Conservation (phyloP, 2,797 vertebrate genomes). For the Silurus aristotelis region DNA sequence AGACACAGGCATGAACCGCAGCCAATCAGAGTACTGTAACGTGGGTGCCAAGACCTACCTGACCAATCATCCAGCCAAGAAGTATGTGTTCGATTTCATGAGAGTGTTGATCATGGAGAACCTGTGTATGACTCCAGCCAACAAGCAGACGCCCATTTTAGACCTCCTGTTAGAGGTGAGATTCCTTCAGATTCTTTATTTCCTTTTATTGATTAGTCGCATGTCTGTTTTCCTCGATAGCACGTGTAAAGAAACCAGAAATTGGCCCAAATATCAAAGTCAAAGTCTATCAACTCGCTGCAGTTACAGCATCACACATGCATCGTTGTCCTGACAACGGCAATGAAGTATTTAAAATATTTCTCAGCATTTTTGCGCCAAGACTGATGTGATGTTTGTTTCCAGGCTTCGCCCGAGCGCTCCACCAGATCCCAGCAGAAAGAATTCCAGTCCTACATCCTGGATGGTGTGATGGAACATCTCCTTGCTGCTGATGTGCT, state of each 20-base stretch:
- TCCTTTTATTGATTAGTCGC: neutral
- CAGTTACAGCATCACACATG: neutral
- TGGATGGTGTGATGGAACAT: conserved; percentile 98
- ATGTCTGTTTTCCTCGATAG: too few relatives aligned
- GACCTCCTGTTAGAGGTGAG: conserved; percentile 93
- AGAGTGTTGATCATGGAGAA: conserved; percentile 97
- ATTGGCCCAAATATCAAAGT: neutral
- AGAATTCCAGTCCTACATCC: conserved; percentile 95
- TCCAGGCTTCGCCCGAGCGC: conserved; percentile 93
- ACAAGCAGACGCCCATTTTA: conserved; percentile 95
- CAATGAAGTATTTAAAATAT: neutral
- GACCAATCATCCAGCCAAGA: conserved; percentile 97
- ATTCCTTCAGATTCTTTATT: neutral
- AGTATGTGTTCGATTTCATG: conserved; percentile 99
- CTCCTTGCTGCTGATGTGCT: conserved; percentile 95
- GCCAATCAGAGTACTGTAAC: conserved; percentile 97
- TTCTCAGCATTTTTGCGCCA: neutral
- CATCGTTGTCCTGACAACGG: neutral
- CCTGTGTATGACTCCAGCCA: conserved; percentile 91
- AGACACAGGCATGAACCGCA: conserved; percentile 97
- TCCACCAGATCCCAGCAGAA: conserved; percentile 98
- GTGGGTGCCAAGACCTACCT: conserved; percentile 95
- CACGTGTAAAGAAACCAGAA: neutral
- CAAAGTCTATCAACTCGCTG: neutral
- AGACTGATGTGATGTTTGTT: conserved; percentile 28